phyloP scores from a whole-genome alignment of 2,113 vertebrate species.

The Thryonomys swinderianus region DNA sequence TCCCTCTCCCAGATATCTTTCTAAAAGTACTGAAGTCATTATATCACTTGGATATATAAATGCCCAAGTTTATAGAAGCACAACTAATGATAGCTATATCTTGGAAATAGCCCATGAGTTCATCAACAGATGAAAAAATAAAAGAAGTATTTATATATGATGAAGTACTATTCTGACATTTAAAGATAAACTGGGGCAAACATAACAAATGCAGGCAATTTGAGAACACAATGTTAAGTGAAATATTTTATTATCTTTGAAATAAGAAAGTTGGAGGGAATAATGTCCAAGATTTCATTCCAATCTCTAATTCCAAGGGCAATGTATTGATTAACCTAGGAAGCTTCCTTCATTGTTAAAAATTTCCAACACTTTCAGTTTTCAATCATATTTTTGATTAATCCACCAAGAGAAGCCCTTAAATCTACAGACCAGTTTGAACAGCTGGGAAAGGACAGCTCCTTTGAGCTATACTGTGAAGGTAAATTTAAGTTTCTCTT shows the following conservation, averaged over 20 bases:
- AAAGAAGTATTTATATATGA: no score
- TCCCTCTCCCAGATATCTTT: no score
- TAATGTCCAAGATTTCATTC: neutral
- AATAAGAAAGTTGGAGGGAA: neutral
- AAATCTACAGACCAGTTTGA: neutral
- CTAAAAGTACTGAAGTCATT: no score
- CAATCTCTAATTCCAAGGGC: neutral
- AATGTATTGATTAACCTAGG: neutral
- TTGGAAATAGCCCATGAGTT: no score
- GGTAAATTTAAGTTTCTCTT: neutral
- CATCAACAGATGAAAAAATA: no score
- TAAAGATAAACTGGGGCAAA: no score
- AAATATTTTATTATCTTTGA: neutral
- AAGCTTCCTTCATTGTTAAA: neutral
- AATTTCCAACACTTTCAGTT: neutral
- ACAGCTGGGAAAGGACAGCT: neutral
- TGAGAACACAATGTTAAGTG: no score
- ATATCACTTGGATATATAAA: no score
- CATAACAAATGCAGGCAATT: no score
- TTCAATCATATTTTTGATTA: neutral
- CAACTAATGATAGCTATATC: no score
- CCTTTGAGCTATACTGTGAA: neutral
- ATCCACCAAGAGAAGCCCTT: neutral
- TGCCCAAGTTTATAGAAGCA: no score
- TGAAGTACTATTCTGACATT: no score